These are phyloP conservation scores for Helarctos malayanus DNA, from an alignment of 2,797 vertebrate species.

Conservation along the genomic window DNA sequence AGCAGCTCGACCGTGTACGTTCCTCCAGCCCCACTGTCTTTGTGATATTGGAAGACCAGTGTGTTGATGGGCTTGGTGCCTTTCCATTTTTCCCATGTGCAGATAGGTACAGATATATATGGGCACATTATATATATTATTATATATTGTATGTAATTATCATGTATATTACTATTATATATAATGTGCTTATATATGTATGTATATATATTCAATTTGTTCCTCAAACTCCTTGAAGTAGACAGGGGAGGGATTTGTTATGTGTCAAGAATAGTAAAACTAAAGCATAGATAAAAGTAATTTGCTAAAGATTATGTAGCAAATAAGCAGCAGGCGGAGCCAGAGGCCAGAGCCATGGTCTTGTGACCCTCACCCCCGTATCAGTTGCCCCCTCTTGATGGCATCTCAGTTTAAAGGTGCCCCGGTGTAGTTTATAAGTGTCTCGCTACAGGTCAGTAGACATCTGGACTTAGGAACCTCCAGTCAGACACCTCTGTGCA, in stretches of 20 bases:
- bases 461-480: not conserved
- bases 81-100: not conserved
- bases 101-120: not conserved
- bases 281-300: constrained; percentile 45
- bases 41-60: not conserved
- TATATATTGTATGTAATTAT: too few species aligned
- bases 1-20: not conserved
- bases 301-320: constrained; percentile 15
- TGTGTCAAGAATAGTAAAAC: constrained; percentile 42
- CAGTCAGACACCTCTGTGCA: not conserved
- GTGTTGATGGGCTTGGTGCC: not conserved
- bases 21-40: not conserved
- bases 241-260: not conserved
- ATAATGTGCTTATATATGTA: not conserved
- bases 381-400: not conserved
- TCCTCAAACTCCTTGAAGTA: not conserved
- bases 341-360: not conserved
- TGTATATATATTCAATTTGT: constrained; percentile 12
- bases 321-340: not conserved
- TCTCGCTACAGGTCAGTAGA: not conserved
- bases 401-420: not conserved
- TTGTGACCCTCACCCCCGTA: not conserved
- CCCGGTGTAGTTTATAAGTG: not conserved
- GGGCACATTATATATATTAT: too few species aligned
- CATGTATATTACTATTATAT: not conserved